Conservation (phyloP, 2,888 invertebrate species). For the Caenorhabditis auriculariae region DNA sequence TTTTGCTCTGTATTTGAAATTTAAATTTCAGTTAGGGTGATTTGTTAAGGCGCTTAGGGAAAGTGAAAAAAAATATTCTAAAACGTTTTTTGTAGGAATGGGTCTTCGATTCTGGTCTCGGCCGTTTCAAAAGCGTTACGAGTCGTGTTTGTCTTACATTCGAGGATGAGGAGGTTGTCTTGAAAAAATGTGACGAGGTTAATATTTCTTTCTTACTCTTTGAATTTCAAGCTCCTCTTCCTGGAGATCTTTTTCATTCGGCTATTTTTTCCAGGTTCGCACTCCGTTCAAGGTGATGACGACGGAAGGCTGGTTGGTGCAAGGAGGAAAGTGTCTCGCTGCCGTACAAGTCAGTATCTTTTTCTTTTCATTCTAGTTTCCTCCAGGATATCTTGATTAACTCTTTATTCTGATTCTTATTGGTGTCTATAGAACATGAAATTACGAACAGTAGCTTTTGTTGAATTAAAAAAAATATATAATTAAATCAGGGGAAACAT, state of each 20-base stretch:
- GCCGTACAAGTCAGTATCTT: constrained; percentile 3
- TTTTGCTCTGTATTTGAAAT: no score
- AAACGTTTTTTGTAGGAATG: constrained; percentile 43
- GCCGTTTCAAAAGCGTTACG: constrained; percentile 41
- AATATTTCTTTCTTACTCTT: constrained; percentile 1
- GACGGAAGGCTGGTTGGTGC: constrained; percentile 41
- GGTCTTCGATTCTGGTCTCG: constrained; percentile 40
- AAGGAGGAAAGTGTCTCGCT: constrained; percentile 30
- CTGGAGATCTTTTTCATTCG: constrained; percentile 1
- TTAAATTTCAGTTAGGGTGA: no score
- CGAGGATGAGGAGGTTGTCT: constrained; percentile 16
- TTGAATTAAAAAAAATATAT: no score
- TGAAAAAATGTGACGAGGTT: constrained; percentile 21
- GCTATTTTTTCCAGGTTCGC: constrained; percentile 10
- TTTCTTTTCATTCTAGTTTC: no score
- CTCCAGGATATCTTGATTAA: no score
- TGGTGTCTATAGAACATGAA: no score
- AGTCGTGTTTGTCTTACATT: constrained; percentile 45
- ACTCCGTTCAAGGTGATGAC: constrained; percentile 19
- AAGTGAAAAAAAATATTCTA: background rate
- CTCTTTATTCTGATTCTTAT: no score
- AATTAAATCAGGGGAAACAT: no score
- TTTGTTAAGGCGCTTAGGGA: background rate
- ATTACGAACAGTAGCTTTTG: no score
- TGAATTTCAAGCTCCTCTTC: background rate